These are phyloP conservation scores for Drosophila conformis DNA, from an alignment of 2,888 invertebrate genomes.

Conservation along the genomic window DNA sequence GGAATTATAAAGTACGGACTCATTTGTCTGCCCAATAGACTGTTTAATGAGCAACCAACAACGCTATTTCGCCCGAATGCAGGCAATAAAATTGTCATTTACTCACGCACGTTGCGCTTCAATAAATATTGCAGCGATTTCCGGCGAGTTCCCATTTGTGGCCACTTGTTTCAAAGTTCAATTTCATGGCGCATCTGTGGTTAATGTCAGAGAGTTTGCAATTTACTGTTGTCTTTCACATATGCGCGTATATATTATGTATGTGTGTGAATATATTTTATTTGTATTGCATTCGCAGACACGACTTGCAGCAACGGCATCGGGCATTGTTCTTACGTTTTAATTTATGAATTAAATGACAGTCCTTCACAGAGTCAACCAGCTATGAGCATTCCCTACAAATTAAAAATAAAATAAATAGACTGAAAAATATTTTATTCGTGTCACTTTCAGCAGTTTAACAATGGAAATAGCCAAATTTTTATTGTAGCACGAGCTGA, in stretches of 20 bases:
- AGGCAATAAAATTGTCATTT: conserved; percentile 48
- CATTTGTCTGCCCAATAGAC: conserved; percentile 18
- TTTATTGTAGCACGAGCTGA: too few relatives aligned
- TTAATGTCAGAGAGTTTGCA: conserved; percentile 61
- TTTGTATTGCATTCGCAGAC: background rate
- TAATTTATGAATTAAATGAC: conserved; percentile 24
- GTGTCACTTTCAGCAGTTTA: background rate
- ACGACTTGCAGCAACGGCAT: conserved; percentile 6
- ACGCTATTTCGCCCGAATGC: conserved; percentile 1
- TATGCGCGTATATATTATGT: background rate
- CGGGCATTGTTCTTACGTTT: conserved; percentile 14
- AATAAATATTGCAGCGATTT: conserved; percentile 29
- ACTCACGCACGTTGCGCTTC: conserved; percentile 21
- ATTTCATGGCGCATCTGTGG: conserved; percentile 48
- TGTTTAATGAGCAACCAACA: conserved; percentile 33
- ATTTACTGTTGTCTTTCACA: conserved; percentile 45
- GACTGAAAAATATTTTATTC: background rate
- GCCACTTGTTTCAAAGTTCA: conserved; percentile 20
- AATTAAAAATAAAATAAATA: background rate
- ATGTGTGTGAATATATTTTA: background rate
- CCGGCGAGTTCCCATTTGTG: conserved; percentile 1
- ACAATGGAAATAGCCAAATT: background rate
- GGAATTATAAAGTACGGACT: conserved; percentile 23
- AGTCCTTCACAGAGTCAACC: background rate
- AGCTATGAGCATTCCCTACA: background rate